Base-by-base conservation (phyloP, 2,888 invertebrate genomes). In the Sarcophaga caerulescens region DNA sequence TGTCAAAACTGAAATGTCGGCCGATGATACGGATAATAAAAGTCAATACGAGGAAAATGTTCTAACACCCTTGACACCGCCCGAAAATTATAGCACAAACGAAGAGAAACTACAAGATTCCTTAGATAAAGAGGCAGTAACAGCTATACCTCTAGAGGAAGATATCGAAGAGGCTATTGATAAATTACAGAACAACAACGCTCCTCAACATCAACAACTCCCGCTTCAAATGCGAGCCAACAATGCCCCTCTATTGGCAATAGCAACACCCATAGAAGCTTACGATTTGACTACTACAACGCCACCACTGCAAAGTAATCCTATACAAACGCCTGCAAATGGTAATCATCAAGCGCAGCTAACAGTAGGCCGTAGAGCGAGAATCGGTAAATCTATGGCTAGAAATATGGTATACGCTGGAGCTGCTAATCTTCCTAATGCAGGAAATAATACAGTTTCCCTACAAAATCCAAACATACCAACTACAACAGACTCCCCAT, bases 311-410 rank as follows among this genome's bases (percentile, higher is more conserved):
- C 85, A 68, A 5, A 82, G 71, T 60, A 68, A 21, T 93, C 85
- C 87, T 25, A 76, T 85, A 14, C 85, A 85, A 62, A 77, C 89
- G 21, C 60, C 85, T 75, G 68, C 89, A 89, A 81, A 89, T 88
- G 35, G 88, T 87, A 80, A 89, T 23, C 65, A 87, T 78, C 81
- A 89, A 88, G 68, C 80, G 11, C 87, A 87, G 62, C 73, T 85
- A 60, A 88, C 88, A 25, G 76, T 91, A 66, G 93, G 93, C 63
- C 92, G 94, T 59, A 94, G 94, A 90, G 95, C 95, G 45, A 93
- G 95, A 76, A 93, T 95, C 73, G 95, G 95, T 70, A 96, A 96
- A 91, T 95, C 94, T 45, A 96, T 96, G 95, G 96, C 95, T 11
- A 93, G 96, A 23, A 95, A 95, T 88, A 92, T 92, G 92, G 92